Conservation (phyloP, 2,888 invertebrate genomes). For the Drosophila fungiperda region DNA sequence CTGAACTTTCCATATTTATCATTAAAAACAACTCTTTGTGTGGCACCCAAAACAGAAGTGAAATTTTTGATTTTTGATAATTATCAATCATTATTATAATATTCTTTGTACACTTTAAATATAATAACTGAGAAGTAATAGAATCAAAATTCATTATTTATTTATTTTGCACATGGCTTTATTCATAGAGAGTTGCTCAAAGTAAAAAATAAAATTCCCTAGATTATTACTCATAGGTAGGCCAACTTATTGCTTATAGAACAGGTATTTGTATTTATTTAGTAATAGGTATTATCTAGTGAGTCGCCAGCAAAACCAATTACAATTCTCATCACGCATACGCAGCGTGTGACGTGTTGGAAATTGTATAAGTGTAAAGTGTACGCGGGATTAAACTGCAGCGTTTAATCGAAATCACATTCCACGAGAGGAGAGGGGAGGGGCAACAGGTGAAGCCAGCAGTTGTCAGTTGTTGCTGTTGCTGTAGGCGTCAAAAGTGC, state of each 20-base stretch:
- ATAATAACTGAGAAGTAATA: background rate
- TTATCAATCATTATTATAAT: background rate
- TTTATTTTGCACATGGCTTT: background rate
- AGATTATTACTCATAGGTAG: background rate
- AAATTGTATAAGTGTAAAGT: slow-evolving; percentile 35
- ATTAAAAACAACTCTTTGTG: slow-evolving; percentile 25
- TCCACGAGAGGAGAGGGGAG: background rate
- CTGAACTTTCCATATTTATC: slow-evolving; percentile 18
- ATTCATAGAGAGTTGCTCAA: background rate
- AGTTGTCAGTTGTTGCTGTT: slow-evolving; percentile 19
- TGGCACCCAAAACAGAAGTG: slow-evolving; percentile 15
- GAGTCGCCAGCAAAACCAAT: background rate
- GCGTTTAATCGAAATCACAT: slow-evolving; percentile 2
- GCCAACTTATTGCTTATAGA: background rate
- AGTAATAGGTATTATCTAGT: slow-evolving; percentile 9
- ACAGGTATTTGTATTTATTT: background rate
- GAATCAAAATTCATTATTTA: background rate
- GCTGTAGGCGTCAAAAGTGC: slow-evolving; percentile 50
- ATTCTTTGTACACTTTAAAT: background rate
- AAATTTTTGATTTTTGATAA: no score
- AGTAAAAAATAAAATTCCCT: background rate
- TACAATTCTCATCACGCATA: slow-evolving; percentile 64
- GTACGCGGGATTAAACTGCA: slow-evolving; percentile 36
- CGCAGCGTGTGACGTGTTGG: slow-evolving; percentile 50
- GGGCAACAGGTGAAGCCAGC: slow-evolving; percentile 53